Base-by-base conservation (phyloP, 2,797 vertebrate genomes). In the Clarias platycephalus region DNA sequence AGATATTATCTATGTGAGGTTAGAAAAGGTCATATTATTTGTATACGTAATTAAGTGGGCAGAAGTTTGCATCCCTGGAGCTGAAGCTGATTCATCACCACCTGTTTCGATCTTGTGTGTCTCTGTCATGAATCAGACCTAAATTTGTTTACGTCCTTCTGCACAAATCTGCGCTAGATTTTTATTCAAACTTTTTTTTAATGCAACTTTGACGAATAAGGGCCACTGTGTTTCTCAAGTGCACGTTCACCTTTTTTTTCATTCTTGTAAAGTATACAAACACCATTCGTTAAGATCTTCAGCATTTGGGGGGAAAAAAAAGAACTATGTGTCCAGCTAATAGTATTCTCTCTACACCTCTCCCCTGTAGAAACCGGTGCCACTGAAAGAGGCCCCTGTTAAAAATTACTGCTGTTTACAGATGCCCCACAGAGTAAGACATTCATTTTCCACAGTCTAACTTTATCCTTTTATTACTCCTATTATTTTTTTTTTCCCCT, bases 341-440 rank as follows among this genome's bases (percentile, higher is more conserved):
- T 91, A 93, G 93, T 88, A 89, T 93, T 94, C 90, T 95, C 90
- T 95, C 92, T 94, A 89, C 93, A 92, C 92, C 92, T 95, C 91
- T 95, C 94, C 90, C 89, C 93, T 90, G 89, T 95, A 95, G 94
- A 95, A 92, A 93, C 92, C 91, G 89, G 91, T 89, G 94, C 93
- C 93, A 91, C 93, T 93, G 93, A 95, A 93, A 95, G 94, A 94
- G 91, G 91, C 90, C 90, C 92, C 94, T 91, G 92, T 95, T 93
- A 95, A 94, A 92, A 93, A 94, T 94, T 94, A 90, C 94, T 94
- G 93, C 94, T 94, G 94, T 94, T 94, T 95, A 91, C 94, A 94
- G 94, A 94, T 92, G 92, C 92, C 92, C 93, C 92, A 92, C 92
- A 95, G 93, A 95, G 94, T 95, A 95, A 95, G 94, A 95, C 86